Base-by-base conservation (phyloP, 2,888 invertebrate genomes). In the Pristionchus mayeri region DNA sequence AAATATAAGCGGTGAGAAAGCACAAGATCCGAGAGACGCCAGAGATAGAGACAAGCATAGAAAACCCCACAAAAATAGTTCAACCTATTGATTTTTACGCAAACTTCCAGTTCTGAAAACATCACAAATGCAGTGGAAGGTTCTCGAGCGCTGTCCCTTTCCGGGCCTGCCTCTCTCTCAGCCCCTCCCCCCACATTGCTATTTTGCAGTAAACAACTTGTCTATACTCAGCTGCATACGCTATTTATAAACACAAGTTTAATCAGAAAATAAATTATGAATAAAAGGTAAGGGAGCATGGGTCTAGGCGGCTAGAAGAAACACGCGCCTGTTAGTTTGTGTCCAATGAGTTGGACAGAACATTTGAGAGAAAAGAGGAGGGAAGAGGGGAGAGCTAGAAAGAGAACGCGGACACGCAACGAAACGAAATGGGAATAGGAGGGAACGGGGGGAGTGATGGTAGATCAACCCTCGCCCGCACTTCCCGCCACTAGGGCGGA, bases 331-430 rank as follows among this genome's bases (percentile, higher is more conserved):
- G 71, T 71, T 71, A 71, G 71, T 71, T 71, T 71, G 71, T 71
- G 71, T 71, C 71, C 71, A 71, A 40, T 18, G n/a, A 44, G 44
- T 44, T 71, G 71, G n/a, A 71, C 71, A 71, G 24, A 71, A 7
- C 2, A 37, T 16, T 30, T 13, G 30, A 40, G 71, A 40, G 40
- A 44, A 44, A 71, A 13, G 71, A 9, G 40, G 40, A 40, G 44
- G 71, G 18, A 71, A 3, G 71, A 71, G 24, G 71, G 44, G 44
- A 71, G 71, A 71, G 71, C 44, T 6, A 27, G 24, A 24, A 24
- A 71, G 71, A 44, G 71, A 71, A 71, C 67, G 63, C n/a, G 67
- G 67, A 67, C 71, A 71, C 71, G 37, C 71, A 71, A 71, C 40
- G 40, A 34, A 63, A 9, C n/a, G 37, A 40, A 30, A n/a, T 11